phyloP scores from a whole-genome alignment of 1,140 invertebrate species.

The Bombus picipes region DNA sequence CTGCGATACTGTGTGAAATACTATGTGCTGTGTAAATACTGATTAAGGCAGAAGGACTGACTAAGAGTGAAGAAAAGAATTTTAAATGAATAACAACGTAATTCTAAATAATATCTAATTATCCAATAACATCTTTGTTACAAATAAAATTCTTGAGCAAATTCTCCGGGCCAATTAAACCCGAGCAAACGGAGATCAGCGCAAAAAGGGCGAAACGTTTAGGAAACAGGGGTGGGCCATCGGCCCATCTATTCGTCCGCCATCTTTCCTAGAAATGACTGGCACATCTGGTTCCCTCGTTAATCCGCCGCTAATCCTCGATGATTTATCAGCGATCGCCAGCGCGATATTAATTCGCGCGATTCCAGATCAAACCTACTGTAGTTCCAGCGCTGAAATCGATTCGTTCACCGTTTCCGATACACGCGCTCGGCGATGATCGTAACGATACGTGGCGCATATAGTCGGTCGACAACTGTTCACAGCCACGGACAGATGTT shows the following conservation, averaged over 20 bases:
- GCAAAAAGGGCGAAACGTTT: neutral
- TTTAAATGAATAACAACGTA: neutral
- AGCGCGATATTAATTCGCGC: conserved; percentile 31
- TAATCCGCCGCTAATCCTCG: conserved; percentile 31
- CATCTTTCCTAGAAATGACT: conserved; percentile 53
- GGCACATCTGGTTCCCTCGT: conserved; percentile 58
- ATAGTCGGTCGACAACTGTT: conserved; percentile 55
- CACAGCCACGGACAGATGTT: conserved; percentile 73
- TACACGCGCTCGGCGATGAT: neutral
- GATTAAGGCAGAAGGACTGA: no score
- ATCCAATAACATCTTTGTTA: neutral
- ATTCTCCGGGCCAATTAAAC: conserved; percentile 3
- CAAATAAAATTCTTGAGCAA: neutral
- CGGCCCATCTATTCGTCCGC: conserved; percentile 1
- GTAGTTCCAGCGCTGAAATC: neutral
- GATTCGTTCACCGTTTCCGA: conserved; percentile 40
- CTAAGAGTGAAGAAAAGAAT: neutral
- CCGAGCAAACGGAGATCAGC: neutral
- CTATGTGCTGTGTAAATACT: no score
- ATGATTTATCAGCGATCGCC: conserved; percentile 45
- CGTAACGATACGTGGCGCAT: conserved; percentile 6
- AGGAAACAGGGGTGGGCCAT: neutral
- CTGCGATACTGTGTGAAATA: no score
- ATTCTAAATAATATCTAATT: neutral
- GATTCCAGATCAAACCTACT: neutral